Base-by-base conservation (phyloP, 2,888 invertebrate species). In the Lissonota sp. region DNA sequence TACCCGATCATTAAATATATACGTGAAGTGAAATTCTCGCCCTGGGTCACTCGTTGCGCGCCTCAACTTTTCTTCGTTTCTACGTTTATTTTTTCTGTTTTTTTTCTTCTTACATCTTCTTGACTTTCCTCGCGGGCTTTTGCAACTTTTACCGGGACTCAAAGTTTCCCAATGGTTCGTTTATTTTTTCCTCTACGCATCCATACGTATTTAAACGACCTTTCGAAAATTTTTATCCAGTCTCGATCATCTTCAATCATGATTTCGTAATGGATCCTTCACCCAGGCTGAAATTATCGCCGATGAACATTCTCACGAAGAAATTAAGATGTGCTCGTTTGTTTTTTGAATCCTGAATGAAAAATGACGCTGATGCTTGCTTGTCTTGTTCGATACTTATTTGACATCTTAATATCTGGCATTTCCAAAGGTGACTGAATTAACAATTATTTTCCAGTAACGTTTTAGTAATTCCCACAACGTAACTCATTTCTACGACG, bases 1-100 rank as follows among this genome's bases (percentile, higher is more conserved):
- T 78, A 83, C 69, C 26, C 76, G 70, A 80, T 80, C 82, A 64
- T 75, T 80, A 66, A 44, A 55, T 12, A 40, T 72, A 62, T 63
- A 67, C 49, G 12, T 12, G 46, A 12, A 49, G 26, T 49, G n/a
- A 44, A 72, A 37, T 26, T 26, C 26, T 63, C 26, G 42, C 40
- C 39, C 44, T 46, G 14, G 46, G 66, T 69, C 58, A 58, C 55
- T 57, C 37, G 26, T 39, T 75, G 12, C 53, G 6, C 26, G 14
- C 26, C n/a, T 46, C 10, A 62, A 57, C 62, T 49, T 26, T 55
- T 60, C 62, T 63, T 73, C 46, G 57, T 60, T 76, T 14, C 39
- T 12, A 5, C 39, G 40, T 40, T 40, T n/a, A n/a, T n/a, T n/a
- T n/a, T n/a, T n/a, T n/a, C n/a, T n/a, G n/a, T n/a, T n/a, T n/a